Conservation (phyloP, 2,113 vertebrate species). For the Lasiurus borealis region DNA sequence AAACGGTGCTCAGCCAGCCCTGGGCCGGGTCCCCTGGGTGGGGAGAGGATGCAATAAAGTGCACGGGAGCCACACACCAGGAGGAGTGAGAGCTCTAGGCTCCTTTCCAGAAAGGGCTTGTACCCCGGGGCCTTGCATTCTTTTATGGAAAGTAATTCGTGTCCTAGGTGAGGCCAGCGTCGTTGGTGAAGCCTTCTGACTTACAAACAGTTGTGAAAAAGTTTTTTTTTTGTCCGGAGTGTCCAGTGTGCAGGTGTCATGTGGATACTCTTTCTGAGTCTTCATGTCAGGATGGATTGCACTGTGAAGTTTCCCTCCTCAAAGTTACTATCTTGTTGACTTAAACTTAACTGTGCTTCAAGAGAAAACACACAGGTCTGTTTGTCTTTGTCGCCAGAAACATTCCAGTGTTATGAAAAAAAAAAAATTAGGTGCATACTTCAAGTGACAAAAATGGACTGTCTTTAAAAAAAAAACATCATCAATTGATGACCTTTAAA, state of each 20-base stretch:
- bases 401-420: conserved; percentile 43
- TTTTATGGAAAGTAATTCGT: not conserved
- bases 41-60: too few species aligned
- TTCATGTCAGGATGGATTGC: conserved; percentile 38
- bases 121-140: not conserved
- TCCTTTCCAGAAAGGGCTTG: not conserved
- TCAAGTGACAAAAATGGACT: conserved; percentile 46
- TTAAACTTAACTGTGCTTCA: too few species aligned
- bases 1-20: conserved; percentile 43
- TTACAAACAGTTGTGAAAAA: conserved; percentile 63
- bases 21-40: not conserved
- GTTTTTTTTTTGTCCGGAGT: conserved; percentile 59
- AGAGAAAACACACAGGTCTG: too few species aligned
- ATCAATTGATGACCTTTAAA: conserved; percentile 49
- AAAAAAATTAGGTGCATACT: not conserved
- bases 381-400: conserved; percentile 52
- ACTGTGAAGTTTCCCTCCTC: conserved; percentile 39
- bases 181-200: too few species aligned
- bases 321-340: too few species aligned
- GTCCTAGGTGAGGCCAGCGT: not conserved
- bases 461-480: conserved; percentile 2
- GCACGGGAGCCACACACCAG: conserved; percentile 1
- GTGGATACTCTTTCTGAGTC: conserved; percentile 8
- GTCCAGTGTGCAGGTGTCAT: conserved; percentile 7
- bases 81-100: not conserved